A percentile compares a stretch with the other conserved stretches of the same genome.
phyloP scores from a whole-genome alignment of 2,113 vertebrate genomes.

The Oreochromis tanganicae region DNA sequence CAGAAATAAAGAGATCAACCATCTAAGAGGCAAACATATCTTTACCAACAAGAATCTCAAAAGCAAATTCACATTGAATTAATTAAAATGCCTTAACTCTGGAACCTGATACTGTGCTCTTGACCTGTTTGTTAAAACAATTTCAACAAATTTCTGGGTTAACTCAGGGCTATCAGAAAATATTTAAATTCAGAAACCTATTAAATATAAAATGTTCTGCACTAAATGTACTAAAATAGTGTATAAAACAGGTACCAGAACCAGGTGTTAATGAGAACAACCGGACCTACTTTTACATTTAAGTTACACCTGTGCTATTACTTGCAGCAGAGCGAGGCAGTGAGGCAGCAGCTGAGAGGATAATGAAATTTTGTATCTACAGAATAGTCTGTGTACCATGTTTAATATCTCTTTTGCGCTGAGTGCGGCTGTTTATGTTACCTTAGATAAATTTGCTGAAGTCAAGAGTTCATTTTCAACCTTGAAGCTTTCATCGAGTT shows the following conservation, averaged over 20 bases:
- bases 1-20: not conserved
- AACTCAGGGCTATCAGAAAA: not conserved
- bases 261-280: not conserved
- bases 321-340: accelerated
- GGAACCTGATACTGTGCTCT: not conserved
- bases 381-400: not conserved
- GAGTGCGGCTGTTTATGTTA: not conserved
- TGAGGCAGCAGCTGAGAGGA: not conserved
- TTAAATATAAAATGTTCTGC: not conserved
- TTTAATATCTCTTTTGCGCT: not conserved
- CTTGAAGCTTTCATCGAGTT: not conserved
- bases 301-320: not conserved
- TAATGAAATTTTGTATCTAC: not conserved
- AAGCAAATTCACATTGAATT: not conserved
- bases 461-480: not conserved
- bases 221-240: not conserved
- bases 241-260: not conserved
- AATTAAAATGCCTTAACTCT: not conserved
- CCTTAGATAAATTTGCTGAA: not conserved
- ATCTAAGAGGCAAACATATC: not conserved
- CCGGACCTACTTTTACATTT: not conserved
- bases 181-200: not conserved
- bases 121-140: not conserved
- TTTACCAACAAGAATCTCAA: not conserved
- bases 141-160: not conserved